phyloP scores from a whole-genome alignment of 2,113 vertebrate species.

The Aspidoscelis tigris region DNA sequence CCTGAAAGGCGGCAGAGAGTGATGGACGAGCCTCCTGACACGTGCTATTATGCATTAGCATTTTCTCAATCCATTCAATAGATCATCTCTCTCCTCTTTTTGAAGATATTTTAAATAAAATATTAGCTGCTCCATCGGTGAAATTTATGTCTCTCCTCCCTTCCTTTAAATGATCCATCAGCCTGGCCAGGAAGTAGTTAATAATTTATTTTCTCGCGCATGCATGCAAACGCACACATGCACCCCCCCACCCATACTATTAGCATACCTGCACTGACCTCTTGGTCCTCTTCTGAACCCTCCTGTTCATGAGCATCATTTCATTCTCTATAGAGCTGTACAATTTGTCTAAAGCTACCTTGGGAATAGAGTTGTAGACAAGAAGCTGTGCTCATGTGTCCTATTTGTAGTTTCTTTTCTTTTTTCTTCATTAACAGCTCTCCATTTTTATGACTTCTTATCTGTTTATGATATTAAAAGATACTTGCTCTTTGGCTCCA shows the following conservation, averaged over 20 bases:
- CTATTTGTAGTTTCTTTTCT: neutral
- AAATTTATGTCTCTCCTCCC: constrained; percentile 13
- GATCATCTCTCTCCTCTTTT: constrained; percentile 67
- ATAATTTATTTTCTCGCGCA: constrained; percentile 27
- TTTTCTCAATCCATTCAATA: constrained; percentile 80
- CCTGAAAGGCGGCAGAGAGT: constrained; percentile 73
- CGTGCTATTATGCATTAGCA: constrained; percentile 79
- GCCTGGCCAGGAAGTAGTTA: constrained; percentile 28
- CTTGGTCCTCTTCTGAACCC: neutral
- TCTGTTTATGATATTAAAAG: neutral
- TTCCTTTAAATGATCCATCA: neutral
- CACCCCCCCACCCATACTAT: too few relatives aligned
- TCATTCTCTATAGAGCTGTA: neutral
- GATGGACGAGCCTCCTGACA: constrained; percentile 81
- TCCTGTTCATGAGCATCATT: neutral
- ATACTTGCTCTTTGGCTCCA: neutral
- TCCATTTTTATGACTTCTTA: neutral
- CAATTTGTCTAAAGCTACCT: constrained; percentile 7
- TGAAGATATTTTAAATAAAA: constrained; percentile 75
- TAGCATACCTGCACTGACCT: neutral
- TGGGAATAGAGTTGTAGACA: neutral
- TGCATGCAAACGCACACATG: too few relatives aligned
- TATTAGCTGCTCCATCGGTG: constrained; percentile 64
- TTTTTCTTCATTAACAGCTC: neutral
- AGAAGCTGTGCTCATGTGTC: neutral